Percentiles rank a stretch among this genome's conserved stretches.
Conservation (phyloP, 2,888 invertebrate species). For the Bombylius major region DNA sequence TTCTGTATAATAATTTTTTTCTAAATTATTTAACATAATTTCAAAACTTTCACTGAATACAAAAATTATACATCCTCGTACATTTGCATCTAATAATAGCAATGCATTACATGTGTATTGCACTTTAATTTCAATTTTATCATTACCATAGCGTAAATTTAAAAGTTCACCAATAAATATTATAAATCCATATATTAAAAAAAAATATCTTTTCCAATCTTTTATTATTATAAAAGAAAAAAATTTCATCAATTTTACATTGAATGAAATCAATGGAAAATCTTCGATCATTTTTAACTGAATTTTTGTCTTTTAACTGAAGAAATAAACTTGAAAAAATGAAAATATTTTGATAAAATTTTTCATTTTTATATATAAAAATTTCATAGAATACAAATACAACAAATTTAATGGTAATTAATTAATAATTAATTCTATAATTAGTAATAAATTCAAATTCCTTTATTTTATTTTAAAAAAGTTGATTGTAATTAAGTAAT, state of each 20-base stretch:
- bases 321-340: too few relatives aligned
- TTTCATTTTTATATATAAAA: too few relatives aligned
- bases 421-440: too few relatives aligned
- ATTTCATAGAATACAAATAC: too few relatives aligned
- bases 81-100: conserved; percentile 8
- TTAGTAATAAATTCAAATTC: too few relatives aligned
- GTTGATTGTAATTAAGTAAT: too few relatives aligned
- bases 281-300: conserved; percentile 1
- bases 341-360: too few relatives aligned
- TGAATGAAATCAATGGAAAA: conserved; percentile 2
- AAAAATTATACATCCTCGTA: conserved; percentile 2
- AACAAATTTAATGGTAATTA: too few relatives aligned
- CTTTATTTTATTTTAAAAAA: too few relatives aligned
- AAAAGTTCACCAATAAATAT: conserved; percentile 7
- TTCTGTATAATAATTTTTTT: neutral
- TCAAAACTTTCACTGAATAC: conserved; percentile 1
- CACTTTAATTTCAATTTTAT: conserved; percentile 5
- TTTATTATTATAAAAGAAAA: conserved; percentile 6
- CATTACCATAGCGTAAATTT: conserved; percentile 6
- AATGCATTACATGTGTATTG: conserved; percentile 6
- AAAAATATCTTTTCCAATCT: conserved; percentile 6
- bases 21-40: conserved; percentile 5
- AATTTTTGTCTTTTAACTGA: too few relatives aligned
- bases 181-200: conserved; percentile 1
- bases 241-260: conserved; percentile 3